Conservation (phyloP, 2,797 vertebrate genomes). For the Sardinella longiceps region DNA sequence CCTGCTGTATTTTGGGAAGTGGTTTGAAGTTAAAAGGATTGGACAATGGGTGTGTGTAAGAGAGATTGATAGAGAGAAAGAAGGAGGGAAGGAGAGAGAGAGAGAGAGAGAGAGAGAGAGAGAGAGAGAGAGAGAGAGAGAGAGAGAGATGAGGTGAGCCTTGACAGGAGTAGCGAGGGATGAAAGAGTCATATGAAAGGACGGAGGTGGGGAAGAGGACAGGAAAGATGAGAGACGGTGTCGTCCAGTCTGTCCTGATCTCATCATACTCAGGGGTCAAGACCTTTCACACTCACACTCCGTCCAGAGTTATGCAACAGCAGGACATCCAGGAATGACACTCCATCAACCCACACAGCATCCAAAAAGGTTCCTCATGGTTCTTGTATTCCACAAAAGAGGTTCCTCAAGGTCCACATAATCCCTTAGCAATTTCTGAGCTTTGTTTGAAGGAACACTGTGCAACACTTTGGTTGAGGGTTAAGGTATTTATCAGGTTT, state of each 20-base stretch:
- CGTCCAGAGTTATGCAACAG: neutral
- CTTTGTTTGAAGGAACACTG: neutral
- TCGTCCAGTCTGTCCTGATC: neutral
- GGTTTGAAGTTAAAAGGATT: constrained; percentile 1
- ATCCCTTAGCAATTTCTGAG: neutral
- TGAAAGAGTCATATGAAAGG: neutral
- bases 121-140: neutral
- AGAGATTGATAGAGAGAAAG: neutral
- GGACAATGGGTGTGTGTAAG: neutral
- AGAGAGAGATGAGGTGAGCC: neutral
- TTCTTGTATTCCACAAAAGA: neutral
- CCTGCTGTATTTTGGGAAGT: neutral
- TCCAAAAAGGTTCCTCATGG: neutral
- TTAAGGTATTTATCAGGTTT: too few species aligned
- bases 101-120: neutral
- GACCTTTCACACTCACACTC: neutral
- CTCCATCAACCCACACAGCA: neutral
- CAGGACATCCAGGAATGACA: neutral
- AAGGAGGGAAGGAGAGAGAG: neutral
- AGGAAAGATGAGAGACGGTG: neutral
- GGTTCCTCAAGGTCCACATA: neutral
- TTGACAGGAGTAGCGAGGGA: neutral
- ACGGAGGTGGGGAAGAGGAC: neutral
- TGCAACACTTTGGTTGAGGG: too few species aligned
- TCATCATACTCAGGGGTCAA: neutral